Evolutionary conservation across 1,140 invertebrate genomes (phyloP).

Genomic region (Drosophila takahashii): DNA sequence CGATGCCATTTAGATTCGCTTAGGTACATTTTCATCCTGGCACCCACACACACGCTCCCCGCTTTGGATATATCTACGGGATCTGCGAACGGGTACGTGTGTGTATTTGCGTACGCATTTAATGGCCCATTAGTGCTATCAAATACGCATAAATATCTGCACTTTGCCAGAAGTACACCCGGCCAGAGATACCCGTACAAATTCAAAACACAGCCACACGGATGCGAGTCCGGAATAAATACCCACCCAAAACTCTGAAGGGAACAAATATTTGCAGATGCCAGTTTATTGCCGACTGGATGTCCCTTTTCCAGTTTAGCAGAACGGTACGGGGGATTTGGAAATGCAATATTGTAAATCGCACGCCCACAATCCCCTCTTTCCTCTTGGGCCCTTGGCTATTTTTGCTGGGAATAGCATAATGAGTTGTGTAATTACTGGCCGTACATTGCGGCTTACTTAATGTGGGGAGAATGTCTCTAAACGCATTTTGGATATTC

Average conservation of each 20-base stretch:
- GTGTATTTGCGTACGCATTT: slow-evolving; percentile 81
- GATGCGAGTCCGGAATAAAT: slow-evolving; percentile 33
- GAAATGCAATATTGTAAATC: slow-evolving; percentile 57
- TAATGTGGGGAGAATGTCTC: background rate
- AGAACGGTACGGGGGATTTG: slow-evolving; percentile 27
- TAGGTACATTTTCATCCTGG: slow-evolving; percentile 82
- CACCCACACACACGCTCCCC: slow-evolving; percentile 43
- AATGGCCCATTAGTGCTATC: slow-evolving; percentile 82
- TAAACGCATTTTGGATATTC: background rate
- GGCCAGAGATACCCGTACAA: slow-evolving; percentile 17
- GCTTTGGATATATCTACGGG: background rate
- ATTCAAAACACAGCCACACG: slow-evolving; percentile 37
- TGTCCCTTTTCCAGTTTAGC: slow-evolving; percentile 18
- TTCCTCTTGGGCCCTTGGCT: background rate
- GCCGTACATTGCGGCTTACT: background rate
- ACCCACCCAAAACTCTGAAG: background rate
- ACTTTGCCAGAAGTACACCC: slow-evolving; percentile 63
- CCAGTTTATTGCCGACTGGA: slow-evolving; percentile 47
- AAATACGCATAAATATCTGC: slow-evolving; percentile 83
- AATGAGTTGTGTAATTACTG: slow-evolving; percentile 46
- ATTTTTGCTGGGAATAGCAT: slow-evolving; percentile 25
- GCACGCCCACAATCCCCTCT: slow-evolving; percentile 8
- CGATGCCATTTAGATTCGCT: slow-evolving; percentile 83
- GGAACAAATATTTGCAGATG: slow-evolving; percentile 59
- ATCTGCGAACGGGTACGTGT: slow-evolving; percentile 36